Evolutionary conservation across 2,797 vertebrate species (phyloP).

Genomic region (Hippocampus kuda): DNA sequence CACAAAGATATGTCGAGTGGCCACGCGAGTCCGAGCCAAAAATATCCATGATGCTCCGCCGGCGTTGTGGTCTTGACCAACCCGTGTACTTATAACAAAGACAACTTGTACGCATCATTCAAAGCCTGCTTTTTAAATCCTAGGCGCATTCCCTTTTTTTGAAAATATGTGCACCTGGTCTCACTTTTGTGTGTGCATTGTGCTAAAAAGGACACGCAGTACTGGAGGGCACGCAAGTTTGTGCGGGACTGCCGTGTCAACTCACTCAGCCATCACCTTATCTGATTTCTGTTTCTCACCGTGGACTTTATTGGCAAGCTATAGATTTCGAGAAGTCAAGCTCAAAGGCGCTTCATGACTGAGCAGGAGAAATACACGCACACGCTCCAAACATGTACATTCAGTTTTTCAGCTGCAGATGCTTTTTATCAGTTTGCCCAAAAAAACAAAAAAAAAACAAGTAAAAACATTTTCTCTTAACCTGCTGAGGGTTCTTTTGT

Average conservation of each 20-base stretch:
- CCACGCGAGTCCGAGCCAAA: not conserved
- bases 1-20: not conserved
- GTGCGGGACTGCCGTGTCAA: not conserved
- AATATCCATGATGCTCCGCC: not conserved
- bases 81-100: slow-evolving; percentile 10
- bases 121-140: not conserved
- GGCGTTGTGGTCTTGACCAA: slow-evolving; percentile 11
- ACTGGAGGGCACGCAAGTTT: too few relatives aligned
- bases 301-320: slow-evolving; percentile 15
- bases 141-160: not conserved
- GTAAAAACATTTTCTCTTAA: slow-evolving; percentile 68
- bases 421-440: slow-evolving; percentile 61
- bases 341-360: slow-evolving; percentile 44
- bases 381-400: slow-evolving; percentile 27
- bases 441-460: too few relatives aligned
- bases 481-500: slow-evolving; percentile 60
- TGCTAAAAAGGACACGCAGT: too few relatives aligned
- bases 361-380: slow-evolving; percentile 17
- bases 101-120: slow-evolving; percentile 7
- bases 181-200: not conserved
- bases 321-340: slow-evolving; percentile 24
- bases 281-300: slow-evolving; percentile 19
- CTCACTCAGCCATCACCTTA: slow-evolving; percentile 20
- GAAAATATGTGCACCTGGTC: not conserved
- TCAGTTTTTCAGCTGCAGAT: slow-evolving; percentile 23